Evolutionary conservation across 2,888 invertebrate species (phyloP).

Genomic region (Onchidella celtica): DNA sequence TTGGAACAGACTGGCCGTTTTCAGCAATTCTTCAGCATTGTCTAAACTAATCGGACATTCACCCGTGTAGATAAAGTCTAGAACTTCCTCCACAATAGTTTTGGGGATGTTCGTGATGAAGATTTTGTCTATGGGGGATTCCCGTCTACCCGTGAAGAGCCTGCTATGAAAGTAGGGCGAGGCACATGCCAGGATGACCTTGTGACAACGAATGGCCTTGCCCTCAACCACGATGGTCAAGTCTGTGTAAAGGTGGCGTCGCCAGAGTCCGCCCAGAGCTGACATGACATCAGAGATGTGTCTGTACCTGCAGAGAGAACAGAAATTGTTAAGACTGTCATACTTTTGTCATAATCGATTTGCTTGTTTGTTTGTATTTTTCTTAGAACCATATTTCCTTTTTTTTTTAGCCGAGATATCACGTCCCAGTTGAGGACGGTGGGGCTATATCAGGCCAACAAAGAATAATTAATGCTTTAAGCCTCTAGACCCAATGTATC

Average conservation of each 20-base stretch:
- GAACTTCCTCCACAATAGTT: slow-evolving; percentile 87
- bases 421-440: no score
- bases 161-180: slow-evolving; percentile 52
- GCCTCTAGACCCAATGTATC: no score
- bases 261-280: slow-evolving; percentile 48
- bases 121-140: slow-evolving; percentile 45
- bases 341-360: no score
- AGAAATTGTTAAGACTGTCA: background rate
- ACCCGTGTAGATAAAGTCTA: slow-evolving; percentile 91
- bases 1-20: no score
- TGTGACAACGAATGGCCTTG: slow-evolving; percentile 46
- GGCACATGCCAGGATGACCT: slow-evolving; percentile 49
- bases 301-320: slow-evolving; percentile 11
- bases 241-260: slow-evolving; percentile 51
- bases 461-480: no score
- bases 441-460: no score
- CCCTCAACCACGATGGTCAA: slow-evolving; percentile 51
- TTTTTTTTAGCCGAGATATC: no score
- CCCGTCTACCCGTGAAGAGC: slow-evolving; percentile 50
- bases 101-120: slow-evolving; percentile 82
- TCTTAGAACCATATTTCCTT: no score
- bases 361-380: no score
- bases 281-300: slow-evolving; percentile 49
- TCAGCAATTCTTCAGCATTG: no score
- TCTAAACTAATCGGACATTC: slow-evolving; percentile 87